A percentile compares a stretch with the other conserved stretches of the same genome.
These are phyloP conservation scores for Todiramphus saurophagus DNA, from an alignment of 2,113 vertebrate genomes.

Conservation along the genomic window DNA sequence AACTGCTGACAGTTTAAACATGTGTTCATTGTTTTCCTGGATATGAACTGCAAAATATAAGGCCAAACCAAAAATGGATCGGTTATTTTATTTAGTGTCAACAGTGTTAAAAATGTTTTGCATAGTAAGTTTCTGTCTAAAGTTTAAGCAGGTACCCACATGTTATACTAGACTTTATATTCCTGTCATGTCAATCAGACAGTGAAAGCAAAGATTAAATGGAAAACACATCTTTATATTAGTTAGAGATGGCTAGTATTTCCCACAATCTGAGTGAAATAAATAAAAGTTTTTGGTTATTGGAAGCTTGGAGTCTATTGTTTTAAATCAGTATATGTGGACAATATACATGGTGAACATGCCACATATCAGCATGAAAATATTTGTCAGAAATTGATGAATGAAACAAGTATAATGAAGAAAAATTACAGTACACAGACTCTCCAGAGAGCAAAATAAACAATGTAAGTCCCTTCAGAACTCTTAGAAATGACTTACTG, in stretches of 20 bases:
- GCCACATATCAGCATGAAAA: slow-evolving; percentile 18
- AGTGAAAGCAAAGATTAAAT: neutral
- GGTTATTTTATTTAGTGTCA: neutral
- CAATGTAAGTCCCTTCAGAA: slow-evolving; percentile 62
- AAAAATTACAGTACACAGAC: slow-evolving; percentile 61
- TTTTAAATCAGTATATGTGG: neutral
- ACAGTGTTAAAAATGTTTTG: neutral
- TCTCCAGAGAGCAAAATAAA: slow-evolving; percentile 51
- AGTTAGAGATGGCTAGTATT: neutral
- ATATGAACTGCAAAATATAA: neutral
- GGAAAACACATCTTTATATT: neutral
- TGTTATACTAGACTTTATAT: neutral
- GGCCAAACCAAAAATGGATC: neutral
- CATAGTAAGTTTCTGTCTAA: neutral
- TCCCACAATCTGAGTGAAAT: neutral
- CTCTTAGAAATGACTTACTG: slow-evolving; percentile 68
- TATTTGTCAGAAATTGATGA: slow-evolving; percentile 58
- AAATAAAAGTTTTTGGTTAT: neutral
- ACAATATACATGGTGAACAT: slow-evolving; percentile 26
- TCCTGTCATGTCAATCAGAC: neutral
- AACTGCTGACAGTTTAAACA: neutral
- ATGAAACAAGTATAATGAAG: slow-evolving; percentile 74
- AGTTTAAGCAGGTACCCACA: neutral
- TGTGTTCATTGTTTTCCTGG: neutral
- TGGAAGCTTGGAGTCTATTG: neutral